Percentiles rank a stretch among this genome's conserved stretches.
Evolutionary conservation across 2,888 invertebrate species (phyloP).

Genomic region (Eulithis prunata): DNA sequence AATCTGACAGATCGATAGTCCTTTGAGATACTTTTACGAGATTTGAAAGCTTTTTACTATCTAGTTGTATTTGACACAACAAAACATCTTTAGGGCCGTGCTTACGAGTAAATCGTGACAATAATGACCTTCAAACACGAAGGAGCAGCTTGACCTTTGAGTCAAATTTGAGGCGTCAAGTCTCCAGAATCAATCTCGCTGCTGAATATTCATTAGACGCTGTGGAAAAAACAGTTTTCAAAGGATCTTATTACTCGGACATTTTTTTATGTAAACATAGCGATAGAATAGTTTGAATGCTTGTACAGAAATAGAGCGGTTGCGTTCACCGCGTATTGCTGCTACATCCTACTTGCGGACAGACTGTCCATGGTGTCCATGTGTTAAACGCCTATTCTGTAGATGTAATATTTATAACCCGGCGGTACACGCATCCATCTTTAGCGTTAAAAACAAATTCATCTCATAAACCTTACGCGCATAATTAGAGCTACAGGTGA

Average conservation of each 20-base stretch:
- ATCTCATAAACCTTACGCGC: conserved; percentile 23
- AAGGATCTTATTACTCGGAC: conserved; percentile 26
- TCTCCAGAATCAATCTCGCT: conserved; percentile 47
- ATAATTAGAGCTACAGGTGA: too few species aligned
- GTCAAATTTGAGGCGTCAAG: conserved; percentile 35
- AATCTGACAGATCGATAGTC: conserved; percentile 11
- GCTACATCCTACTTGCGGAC: conserved; percentile 41
- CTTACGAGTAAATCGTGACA: conserved; percentile 12
- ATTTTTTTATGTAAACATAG: conserved; percentile 25
- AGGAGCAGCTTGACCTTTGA: conserved; percentile 41
- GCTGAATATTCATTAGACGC: conserved; percentile 44
- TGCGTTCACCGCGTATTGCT: conserved; percentile 41
- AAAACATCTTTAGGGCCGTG: conserved; percentile 9
- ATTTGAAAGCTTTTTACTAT: conserved; percentile 23
- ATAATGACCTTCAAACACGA: conserved; percentile 27
- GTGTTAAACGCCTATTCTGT: conserved; percentile 50
- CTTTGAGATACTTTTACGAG: conserved; percentile 10
- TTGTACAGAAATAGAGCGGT: conserved; percentile 63
- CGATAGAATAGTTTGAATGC: conserved; percentile 48
- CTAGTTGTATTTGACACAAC: conserved; percentile 13
- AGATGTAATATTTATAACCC: conserved; percentile 53
- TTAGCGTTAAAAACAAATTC: conserved; percentile 19
- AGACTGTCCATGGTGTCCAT: conserved; percentile 48
- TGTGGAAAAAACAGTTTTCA: conserved; percentile 31
- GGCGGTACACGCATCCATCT: conserved; percentile 20